Base-by-base conservation (phyloP, 2,113 vertebrate genomes). In the Lamprologus ornatipinnis region DNA sequence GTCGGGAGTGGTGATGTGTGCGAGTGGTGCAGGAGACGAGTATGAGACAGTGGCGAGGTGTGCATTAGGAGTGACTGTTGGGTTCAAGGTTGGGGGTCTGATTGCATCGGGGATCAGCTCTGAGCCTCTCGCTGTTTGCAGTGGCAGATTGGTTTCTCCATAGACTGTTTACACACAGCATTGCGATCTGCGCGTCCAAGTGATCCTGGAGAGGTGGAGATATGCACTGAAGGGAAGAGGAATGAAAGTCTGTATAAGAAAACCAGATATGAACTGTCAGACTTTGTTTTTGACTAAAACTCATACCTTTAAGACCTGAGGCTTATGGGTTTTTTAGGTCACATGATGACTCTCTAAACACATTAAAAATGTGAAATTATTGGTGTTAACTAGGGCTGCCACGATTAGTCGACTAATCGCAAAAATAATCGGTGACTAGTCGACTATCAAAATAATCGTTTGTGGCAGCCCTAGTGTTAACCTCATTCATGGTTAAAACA, bases 141-240 rank as follows among this genome's bases (percentile, higher is more conserved):
- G 35, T 2, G 7, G 65, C 37, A 23, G 35, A 42, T 14, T 14
- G 35, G 35, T 40, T 40, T 40, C 63, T 42, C 7, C 0, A 40
- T 40, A 21, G 63, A 68, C n/a, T 21, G 63, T 68, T 68, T 68
- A 4, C 35, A 68, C 35, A 68, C n/a, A 40, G n/a, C 35, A 9
- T 40, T 68, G 19, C 0, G 35, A 68, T 68, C 63, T 23, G 35
- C 0, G 0, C 3, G 7, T 40, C 19, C 4, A 68, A 40, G 35
- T 40, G 35, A 70, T 40, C 63, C 12, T 40, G 12, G 63, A 68
- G 35, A 68, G 58, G 28, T 68, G 12, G 63, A 68, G 63, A 21
- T 13, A 23, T 68, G n/a, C 5, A 40, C 63, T 40, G 63, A 68
- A 68, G 35, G 35, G 28, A 63, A 63, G 28, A 63, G 14, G 57